phyloP scores from a whole-genome alignment of 2,888 invertebrate species.

The Lagria hirta region DNA sequence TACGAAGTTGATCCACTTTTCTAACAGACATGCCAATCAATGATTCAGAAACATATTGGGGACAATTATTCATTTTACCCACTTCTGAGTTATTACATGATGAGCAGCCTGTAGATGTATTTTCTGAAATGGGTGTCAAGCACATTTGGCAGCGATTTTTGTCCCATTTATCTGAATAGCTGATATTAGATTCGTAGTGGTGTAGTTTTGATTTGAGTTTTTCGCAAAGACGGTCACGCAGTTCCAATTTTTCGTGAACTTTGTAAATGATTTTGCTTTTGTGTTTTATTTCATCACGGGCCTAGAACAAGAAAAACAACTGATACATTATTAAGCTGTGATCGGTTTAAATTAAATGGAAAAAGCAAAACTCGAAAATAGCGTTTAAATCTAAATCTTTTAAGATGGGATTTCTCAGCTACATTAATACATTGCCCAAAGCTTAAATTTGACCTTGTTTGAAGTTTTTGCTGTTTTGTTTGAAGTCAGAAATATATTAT shows the following conservation, averaged over 20 bases:
- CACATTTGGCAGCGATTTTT: constrained; percentile 15
- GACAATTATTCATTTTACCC: constrained; percentile 14
- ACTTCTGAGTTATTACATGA: constrained; percentile 12
- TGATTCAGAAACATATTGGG: constrained; percentile 28
- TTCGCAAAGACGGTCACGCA: constrained; percentile 27
- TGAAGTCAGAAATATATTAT: too few species aligned
- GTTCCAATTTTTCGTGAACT: constrained; percentile 27
- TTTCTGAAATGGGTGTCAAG: constrained; percentile 6
- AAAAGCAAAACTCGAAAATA: too few species aligned
- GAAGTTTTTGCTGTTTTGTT: too few species aligned
- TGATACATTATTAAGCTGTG: too few species aligned
- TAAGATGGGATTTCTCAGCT: too few species aligned
- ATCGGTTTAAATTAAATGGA: too few species aligned
- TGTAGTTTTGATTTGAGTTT: constrained; percentile 35
- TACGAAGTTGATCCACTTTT: constrained; percentile 38
- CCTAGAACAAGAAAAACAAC: constrained; percentile 7
- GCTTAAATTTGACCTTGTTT: too few species aligned
- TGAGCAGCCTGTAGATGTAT: constrained; percentile 2
- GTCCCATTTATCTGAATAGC: constrained; percentile 9
- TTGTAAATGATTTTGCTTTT: constrained; percentile 21
- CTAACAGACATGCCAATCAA: constrained; percentile 39
- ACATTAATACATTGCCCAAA: too few species aligned
- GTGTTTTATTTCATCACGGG: constrained; percentile 13
- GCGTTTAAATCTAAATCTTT: too few species aligned
- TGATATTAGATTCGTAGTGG: constrained; percentile 33